Base-by-base conservation (phyloP, 2,113 vertebrate species). In the Caranx melampygus region DNA sequence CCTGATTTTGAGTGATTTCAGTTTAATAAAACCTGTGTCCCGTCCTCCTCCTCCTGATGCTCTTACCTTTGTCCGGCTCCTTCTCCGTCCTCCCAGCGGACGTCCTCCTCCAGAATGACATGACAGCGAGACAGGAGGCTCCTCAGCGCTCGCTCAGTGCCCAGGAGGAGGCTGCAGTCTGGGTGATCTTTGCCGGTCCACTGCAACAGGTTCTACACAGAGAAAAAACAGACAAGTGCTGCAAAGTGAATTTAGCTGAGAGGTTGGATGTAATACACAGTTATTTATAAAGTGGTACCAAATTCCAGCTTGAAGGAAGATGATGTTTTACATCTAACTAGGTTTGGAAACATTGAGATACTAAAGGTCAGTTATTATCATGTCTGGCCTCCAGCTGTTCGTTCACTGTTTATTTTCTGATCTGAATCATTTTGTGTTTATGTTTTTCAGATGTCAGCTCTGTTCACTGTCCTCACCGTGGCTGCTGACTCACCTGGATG, bases 121-220 rank as follows among this genome's bases (percentile, higher is more conserved):
- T 95, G 94, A 59, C 93, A 95, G n/a, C 84, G 91, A n/a, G 86
- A 90, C 82, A 94, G 72, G 42, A 93, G 18, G 69, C 71, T 72
- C 82, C 87, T 76, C 64, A 95, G 86, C 3, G 90, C 88, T 21
- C 84, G 91, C 73, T 95, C 92, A 0, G 89, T 88, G 18, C 92
- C 92, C 73, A 94, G 75, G 49, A 95, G 88, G 16, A 94, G 91
- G 85, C 86, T 92, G 87, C 91, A 91, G 87, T 95, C 95, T 2
- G 94, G 89, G 71, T 95, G 93, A 8, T 94, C 93, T 40, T 90
- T 86, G 8, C 90, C 81, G 0, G 92, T 94, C 89, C 93, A 94
- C 88, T 91, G 93, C 68, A 94, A 26, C 90, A 95, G 35, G 72
- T 84, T 90, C 94, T 95, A 21, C 15, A 49, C 37, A 3, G 10